A percentile compares a stretch with the other conserved stretches of the same genome.
Evolutionary conservation across 2,797 vertebrate genomes (phyloP).

Genomic region (Xenopus petersii): DNA sequence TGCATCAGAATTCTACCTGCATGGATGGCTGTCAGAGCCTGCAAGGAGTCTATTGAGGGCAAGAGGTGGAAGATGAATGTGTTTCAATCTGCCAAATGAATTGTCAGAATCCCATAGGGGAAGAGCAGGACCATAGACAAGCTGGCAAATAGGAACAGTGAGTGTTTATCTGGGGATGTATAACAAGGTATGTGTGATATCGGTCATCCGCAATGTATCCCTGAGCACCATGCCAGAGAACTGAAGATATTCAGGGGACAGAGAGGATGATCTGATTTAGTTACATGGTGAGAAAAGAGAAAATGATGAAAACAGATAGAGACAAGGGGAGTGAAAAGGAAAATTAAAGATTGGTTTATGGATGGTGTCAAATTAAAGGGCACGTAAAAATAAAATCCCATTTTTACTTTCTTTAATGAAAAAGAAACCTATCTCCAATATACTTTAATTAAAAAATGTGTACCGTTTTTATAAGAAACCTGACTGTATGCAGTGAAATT

Average conservation of each 20-base stretch:
- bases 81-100: constrained; percentile 38
- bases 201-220: constrained; percentile 28
- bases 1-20: constrained; percentile 30
- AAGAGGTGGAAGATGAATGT: constrained; percentile 36
- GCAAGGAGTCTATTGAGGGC: constrained; percentile 14
- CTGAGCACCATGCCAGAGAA: constrained; percentile 5
- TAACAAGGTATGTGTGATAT: constrained; percentile 30
- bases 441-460: too few relatives aligned
- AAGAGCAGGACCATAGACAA: constrained; percentile 10
- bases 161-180: constrained; percentile 15
- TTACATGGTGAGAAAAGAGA: neutral
- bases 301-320: neutral
- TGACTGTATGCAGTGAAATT: too few relatives aligned
- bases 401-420: too few relatives aligned
- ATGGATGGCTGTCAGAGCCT: constrained; percentile 21
- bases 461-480: too few relatives aligned
- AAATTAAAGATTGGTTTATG: too few relatives aligned
- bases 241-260: neutral
- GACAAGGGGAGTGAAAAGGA: neutral
- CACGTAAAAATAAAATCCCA: too few relatives aligned
- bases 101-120: constrained; percentile 19
- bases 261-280: constrained; percentile 13
- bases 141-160: constrained; percentile 7
- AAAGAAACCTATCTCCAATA: too few relatives aligned
- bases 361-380: too few relatives aligned